phyloP scores from a whole-genome alignment of 1,140 invertebrate species.

The Pinna nobilis region DNA sequence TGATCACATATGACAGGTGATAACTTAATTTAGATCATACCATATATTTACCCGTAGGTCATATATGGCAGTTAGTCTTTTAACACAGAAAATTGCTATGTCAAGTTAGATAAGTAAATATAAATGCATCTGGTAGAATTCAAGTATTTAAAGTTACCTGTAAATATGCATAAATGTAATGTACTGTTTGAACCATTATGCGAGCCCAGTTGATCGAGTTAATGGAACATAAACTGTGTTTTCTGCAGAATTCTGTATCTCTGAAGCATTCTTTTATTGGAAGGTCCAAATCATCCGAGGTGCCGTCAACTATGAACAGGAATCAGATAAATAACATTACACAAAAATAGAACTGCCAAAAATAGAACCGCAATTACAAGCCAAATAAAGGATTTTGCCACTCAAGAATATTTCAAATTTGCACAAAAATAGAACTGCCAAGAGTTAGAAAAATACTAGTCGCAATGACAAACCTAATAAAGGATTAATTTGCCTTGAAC shows the following conservation, averaged over 20 bases:
- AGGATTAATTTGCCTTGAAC: too few species aligned
- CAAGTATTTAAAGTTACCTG: conserved; percentile 57
- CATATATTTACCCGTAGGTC: background rate
- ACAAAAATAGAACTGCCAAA: background rate
- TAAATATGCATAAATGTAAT: conserved; percentile 76
- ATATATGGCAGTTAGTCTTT: background rate
- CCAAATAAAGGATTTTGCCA: too few species aligned
- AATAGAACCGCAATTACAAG: background rate
- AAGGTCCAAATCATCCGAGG: conserved; percentile 76
- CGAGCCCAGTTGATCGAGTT: conserved; percentile 78
- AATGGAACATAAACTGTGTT: conserved; percentile 71
- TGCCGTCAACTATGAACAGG: conserved; percentile 72
- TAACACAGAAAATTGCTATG: background rate
- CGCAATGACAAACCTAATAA: background rate
- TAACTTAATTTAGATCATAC: too few species aligned
- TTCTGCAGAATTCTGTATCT: conserved; percentile 62
- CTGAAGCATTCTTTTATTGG: conserved; percentile 74
- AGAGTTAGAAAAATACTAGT: background rate
- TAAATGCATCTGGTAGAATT: too few species aligned
- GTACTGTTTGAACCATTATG: conserved; percentile 76
- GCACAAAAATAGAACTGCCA: background rate
- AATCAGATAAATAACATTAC: conserved; percentile 20
- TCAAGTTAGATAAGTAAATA: too few species aligned
- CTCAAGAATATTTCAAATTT: too few species aligned
- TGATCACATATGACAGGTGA: too few species aligned